Evolutionary conservation across 2,113 vertebrate species (phyloP).

Genomic region (Micronycteris hirsuta): DNA sequence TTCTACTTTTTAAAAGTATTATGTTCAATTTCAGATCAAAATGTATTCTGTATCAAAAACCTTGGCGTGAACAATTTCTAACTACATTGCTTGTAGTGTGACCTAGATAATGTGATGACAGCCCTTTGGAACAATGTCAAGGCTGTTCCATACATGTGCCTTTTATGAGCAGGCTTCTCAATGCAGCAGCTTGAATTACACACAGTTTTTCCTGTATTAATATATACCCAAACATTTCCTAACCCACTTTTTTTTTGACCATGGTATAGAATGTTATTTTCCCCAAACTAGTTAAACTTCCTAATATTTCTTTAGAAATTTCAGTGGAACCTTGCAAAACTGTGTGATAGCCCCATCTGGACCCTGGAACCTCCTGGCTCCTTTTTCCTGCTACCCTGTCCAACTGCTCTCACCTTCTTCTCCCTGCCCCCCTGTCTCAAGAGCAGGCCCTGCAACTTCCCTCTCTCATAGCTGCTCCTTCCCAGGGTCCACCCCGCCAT

Average conservation of each 20-base stretch:
- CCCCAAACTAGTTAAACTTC: too few relatives aligned
- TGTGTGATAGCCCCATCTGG: too few relatives aligned
- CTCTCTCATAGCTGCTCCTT: too few relatives aligned
- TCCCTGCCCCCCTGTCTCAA: too few relatives aligned
- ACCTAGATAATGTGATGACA: constrained; percentile 39
- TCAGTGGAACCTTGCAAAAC: too few relatives aligned
- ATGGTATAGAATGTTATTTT: too few relatives aligned
- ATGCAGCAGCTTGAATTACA: not conserved
- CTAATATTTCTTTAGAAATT: too few relatives aligned
- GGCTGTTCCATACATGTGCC: not conserved
- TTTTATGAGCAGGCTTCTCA: not conserved
- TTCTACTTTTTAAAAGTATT: not conserved
- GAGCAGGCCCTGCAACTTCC: too few relatives aligned
- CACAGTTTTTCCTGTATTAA: not conserved
- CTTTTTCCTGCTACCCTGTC: too few relatives aligned
- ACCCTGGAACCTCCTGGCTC: too few relatives aligned
- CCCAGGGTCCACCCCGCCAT: too few relatives aligned
- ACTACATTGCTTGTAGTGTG: not conserved
- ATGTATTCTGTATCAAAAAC: not conserved
- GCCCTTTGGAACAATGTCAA: constrained; percentile 27
- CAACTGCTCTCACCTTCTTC: too few relatives aligned
- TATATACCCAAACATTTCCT: not conserved
- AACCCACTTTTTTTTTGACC: not conserved
- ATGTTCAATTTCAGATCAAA: constrained; percentile 40
- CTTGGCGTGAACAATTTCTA: constrained; percentile 1